Base-by-base conservation (phyloP, 2,888 invertebrate genomes). In the Euzophera pinguis region DNA sequence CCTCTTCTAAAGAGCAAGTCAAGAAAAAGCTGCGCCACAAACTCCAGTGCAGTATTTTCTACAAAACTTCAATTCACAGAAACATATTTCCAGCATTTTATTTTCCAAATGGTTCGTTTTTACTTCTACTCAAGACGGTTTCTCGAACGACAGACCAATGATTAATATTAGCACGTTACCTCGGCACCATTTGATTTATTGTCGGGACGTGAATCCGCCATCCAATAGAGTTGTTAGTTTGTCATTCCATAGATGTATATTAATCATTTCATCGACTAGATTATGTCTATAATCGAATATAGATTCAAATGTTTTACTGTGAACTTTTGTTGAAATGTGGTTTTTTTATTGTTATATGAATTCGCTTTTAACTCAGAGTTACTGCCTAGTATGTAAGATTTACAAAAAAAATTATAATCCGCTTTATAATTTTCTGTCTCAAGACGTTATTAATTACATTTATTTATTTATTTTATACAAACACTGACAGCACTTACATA, bases 171-270 rank as follows among this genome's bases (percentile, higher is more conserved):
- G 50, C 16, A 34, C 43, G 43, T 51, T 51, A 42, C 50, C 43
- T 43, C 42, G 5, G 39, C 27, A 14, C 39, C 43, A 7, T 34
- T 14, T 80, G 79, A 83, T 83, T 82, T 79, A 83, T 78, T 70
- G 65, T 56, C 59, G 55, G 60, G 58, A 60, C 66, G 64, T 69
- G 74, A 68, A 68, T 65, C 63, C 59, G 61, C 68, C 67, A 65
- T 63, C 64, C 62, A 69, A 77, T 76, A 68, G 65, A 76, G 67
- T 75, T 75, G 75, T 78, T 75, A 69, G 72, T 76, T 71, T 76
- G 78, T 78, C 73, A 75, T 71, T 68, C 65, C 59, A 59, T 69
- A 78, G 78, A 84, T 79, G 75, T 73, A 82, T 83, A 72, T 39
- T 29, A 13, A 49, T 13, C 3, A 45, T 14, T 14, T 14, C 10